Conservation (phyloP, 2,113 vertebrate species). For the Caretta caretta region DNA sequence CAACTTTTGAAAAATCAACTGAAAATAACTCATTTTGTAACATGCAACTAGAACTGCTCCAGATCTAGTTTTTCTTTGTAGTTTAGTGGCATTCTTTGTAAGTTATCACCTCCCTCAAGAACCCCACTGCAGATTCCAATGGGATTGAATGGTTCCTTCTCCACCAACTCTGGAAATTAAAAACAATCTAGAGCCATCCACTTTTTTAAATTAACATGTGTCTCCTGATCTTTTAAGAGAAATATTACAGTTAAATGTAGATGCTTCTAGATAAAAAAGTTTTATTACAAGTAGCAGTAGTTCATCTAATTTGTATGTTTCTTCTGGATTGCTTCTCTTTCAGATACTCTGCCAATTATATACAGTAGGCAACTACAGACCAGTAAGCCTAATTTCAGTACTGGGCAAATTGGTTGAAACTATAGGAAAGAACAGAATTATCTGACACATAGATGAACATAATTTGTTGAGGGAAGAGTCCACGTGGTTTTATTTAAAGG, state of each 20-base stretch:
- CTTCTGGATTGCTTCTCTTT: background rate
- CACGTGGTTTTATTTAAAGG: too few relatives aligned
- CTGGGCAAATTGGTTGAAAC: too few relatives aligned
- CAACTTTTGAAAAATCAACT: background rate
- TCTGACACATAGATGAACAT: too few relatives aligned
- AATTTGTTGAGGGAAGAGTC: too few relatives aligned
- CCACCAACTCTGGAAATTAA: background rate
- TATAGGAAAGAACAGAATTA: too few relatives aligned
- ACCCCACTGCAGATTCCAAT: background rate
- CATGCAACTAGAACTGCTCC: background rate
- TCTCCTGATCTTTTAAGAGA: background rate
- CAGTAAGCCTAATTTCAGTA: too few relatives aligned
- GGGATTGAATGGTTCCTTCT: background rate
- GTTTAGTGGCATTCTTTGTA: fast-evolving
- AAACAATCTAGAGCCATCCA: background rate
- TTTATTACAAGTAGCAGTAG: background rate
- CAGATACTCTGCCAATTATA: background rate
- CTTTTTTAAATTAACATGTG: background rate
- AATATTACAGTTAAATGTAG: background rate
- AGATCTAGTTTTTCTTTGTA: fast-evolving
- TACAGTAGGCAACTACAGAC: background rate
- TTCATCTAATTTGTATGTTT: background rate
- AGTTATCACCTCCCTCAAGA: background rate
- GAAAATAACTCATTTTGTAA: background rate
- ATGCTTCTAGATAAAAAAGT: background rate